These are phyloP conservation scores for Masticophis lateralis DNA, from an alignment of 2,797 vertebrate genomes.

Conservation along the genomic window DNA sequence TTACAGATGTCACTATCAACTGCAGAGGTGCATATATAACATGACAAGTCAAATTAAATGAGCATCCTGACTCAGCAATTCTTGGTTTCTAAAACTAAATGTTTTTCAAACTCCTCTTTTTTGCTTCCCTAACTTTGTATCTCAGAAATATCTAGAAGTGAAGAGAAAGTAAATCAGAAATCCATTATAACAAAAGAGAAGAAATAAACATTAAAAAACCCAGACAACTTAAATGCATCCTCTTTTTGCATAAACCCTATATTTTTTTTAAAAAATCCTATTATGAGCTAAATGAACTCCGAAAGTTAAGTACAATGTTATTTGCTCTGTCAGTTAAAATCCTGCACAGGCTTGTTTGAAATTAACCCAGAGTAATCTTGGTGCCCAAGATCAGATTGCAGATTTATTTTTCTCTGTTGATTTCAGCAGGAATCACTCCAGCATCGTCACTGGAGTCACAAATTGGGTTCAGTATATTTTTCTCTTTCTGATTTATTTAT, in stretches of 20 bases:
- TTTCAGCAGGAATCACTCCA: not conserved
- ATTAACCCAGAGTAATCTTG: not conserved
- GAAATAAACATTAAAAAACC: fast-evolving
- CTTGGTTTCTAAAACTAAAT: conserved; percentile 44
- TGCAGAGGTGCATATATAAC: not conserved
- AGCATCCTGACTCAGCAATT: conserved; percentile 58
- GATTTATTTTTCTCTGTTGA: not conserved
- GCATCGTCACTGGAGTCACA: not conserved
- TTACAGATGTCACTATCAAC: conserved; percentile 35
- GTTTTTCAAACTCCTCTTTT: not conserved
- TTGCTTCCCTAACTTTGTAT: not conserved
- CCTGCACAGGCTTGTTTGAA: not conserved
- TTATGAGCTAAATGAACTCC: not conserved
- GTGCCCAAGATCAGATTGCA: not conserved
- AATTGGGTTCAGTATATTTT: not conserved
- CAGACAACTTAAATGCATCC: not conserved
- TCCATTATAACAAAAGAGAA: not conserved
- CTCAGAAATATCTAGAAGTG: not conserved
- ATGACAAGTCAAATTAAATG: not conserved
- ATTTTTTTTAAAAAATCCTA: not conserved
- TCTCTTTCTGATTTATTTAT: not conserved
- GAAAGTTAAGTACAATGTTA: not conserved
- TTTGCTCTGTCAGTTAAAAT: not conserved
- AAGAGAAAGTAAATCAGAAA: not conserved
- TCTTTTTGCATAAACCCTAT: not conserved